These are phyloP conservation scores for Galaxea fascicularis DNA, from an alignment of 92 coral and sea anemone species.

Conservation along the genomic window DNA sequence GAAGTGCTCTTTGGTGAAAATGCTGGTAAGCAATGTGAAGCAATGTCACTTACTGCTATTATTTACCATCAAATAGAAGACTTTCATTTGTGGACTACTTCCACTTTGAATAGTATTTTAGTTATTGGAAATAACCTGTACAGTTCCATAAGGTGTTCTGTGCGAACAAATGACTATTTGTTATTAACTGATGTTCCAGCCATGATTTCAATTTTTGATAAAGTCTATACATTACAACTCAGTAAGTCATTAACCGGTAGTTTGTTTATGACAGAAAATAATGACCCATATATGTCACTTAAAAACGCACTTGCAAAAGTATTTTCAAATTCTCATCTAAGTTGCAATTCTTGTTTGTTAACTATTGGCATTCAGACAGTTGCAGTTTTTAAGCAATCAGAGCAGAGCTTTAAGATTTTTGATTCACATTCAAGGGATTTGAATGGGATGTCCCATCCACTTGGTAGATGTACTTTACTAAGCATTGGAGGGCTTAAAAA, in stretches of 20 bases:
- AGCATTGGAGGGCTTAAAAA: no score
- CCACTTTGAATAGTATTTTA: conserved; percentile 1
- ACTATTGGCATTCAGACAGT: no score
- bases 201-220: not conserved
- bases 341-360: no score
- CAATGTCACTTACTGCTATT: conserved; percentile 38
- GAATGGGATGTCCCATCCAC: no score
- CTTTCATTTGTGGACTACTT: not conserved
- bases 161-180: not conserved
- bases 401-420: no score
- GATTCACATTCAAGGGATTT: no score
- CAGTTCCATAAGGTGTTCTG: conserved; percentile 6
- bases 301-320: no score
- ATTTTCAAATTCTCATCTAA: no score
- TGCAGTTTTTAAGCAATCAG: no score
- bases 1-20: conserved; percentile 27
- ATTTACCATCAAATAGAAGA: conserved; percentile 24
- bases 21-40: conserved; percentile 39
- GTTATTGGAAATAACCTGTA: not conserved
- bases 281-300: no score
- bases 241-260: conserved; percentile 5
- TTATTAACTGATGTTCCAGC: not conserved
- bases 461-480: no score
- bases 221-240: not conserved
- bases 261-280: no score